A percentile compares a stretch with the other conserved stretches of the same genome.
Evolutionary conservation across 2,797 vertebrate genomes (phyloP).

Genomic region (Pseudomugil gertrudae): DNA sequence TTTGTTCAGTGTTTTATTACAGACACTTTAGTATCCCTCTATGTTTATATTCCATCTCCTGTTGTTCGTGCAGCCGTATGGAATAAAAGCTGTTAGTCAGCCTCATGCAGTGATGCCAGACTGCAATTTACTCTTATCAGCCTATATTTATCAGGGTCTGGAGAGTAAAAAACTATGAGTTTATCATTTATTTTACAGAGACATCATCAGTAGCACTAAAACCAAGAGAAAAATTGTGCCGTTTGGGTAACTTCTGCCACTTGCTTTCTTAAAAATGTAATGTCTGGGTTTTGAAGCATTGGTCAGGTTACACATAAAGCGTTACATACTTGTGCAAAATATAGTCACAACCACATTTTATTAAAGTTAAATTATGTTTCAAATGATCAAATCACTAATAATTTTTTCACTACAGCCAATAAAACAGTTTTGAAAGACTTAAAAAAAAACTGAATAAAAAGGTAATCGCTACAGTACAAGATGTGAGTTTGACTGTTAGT

Average conservation of each 20-base stretch:
- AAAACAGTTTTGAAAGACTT: too few species aligned
- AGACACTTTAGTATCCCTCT: constrained; percentile 61
- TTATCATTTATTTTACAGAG: constrained; percentile 43
- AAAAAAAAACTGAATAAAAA: too few species aligned
- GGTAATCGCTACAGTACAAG: too few species aligned
- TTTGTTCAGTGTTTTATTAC: constrained; percentile 69
- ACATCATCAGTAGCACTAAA: constrained; percentile 13
- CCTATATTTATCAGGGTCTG: constrained; percentile 67
- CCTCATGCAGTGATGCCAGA: constrained; percentile 57
- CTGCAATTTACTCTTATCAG: constrained; percentile 73
- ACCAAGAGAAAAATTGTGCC: constrained; percentile 1
- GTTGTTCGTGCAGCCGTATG: constrained; percentile 62
- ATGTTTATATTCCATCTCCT: constrained; percentile 71
- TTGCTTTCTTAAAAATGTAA: neutral
- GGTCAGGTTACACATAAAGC: neutral
- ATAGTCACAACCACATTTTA: too few species aligned
- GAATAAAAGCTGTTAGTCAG: constrained; percentile 77
- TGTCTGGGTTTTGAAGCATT: neutral
- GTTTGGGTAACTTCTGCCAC: neutral
- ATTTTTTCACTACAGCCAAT: too few species aligned
- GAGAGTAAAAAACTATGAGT: constrained; percentile 34
- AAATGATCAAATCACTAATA: too few species aligned
- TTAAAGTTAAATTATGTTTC: neutral
- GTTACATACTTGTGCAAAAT: too few species aligned
- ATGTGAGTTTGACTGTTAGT: too few species aligned